Conservation (phyloP, 2,113 vertebrate species). For the Campylorhamphus procurvoides region DNA sequence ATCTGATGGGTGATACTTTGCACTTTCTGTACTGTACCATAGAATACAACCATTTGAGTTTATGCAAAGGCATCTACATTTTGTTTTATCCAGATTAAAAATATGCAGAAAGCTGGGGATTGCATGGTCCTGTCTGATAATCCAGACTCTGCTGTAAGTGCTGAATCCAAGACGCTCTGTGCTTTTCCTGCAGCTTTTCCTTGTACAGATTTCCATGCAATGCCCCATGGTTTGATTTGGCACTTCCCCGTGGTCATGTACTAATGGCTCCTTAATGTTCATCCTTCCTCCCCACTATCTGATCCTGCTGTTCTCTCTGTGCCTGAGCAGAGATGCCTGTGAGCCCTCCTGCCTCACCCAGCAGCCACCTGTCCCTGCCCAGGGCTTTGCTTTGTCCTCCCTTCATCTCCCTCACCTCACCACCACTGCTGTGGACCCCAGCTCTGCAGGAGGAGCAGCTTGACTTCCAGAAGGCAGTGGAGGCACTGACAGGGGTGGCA, state of each 20-base stretch:
- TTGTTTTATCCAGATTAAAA: not conserved
- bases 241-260: not conserved
- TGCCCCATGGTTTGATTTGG: not conserved
- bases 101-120: not conserved
- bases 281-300: not conserved
- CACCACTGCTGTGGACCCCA: not conserved
- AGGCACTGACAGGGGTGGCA: not conserved
- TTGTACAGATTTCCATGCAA: not conserved
- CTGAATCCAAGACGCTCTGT: not conserved
- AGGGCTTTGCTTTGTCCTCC: not conserved
- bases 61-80: conserved; percentile 31
- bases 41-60: not conserved
- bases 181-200: conserved; percentile 16
- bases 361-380: not conserved
- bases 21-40: conserved; percentile 55
- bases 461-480: not conserved
- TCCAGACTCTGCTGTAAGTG: not conserved
- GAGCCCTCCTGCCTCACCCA: not conserved
- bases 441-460: not conserved
- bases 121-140: not conserved
- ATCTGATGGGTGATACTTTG: conserved; percentile 49
- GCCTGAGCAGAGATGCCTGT: not conserved
- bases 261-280: not conserved
- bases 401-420: not conserved
- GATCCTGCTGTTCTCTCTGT: not conserved